Conservation (phyloP, 2,888 invertebrate genomes). For the Corythucha ciliata region DNA sequence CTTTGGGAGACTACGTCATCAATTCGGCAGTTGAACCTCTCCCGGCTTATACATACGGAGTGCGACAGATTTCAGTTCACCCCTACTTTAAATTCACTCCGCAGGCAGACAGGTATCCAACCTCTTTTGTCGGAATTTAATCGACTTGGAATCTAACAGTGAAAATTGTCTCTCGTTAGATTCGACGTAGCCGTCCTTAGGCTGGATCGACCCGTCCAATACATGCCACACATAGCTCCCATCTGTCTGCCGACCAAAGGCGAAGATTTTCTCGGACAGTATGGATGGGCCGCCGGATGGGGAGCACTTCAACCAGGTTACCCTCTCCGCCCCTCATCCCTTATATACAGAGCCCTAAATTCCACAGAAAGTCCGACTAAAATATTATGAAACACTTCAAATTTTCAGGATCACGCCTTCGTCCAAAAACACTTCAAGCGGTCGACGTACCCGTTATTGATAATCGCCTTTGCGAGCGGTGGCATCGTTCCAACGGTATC, state of each 20-base stretch:
- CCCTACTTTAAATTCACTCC: conserved; percentile 89
- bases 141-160: not conserved
- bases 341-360: too few relatives aligned
- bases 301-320: conserved; percentile 64
- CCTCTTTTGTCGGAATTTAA: not conserved
- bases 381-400: not conserved
- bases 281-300: conserved; percentile 90
- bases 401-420: conserved; percentile 70
- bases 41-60: conserved; percentile 85
- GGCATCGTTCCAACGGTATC: conserved; percentile 66
- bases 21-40: conserved; percentile 85
- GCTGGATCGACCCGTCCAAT: conserved; percentile 79
- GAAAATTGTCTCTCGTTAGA: conserved; percentile 42
- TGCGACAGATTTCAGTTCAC: conserved; percentile 80
- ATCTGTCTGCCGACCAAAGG: conserved; percentile 85
- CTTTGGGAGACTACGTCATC: conserved; percentile 85
- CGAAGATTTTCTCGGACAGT: conserved; percentile 80
- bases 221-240: conserved; percentile 82
- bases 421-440: conserved; percentile 82
- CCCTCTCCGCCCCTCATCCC: not conserved
- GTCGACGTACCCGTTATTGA: conserved; percentile 91
- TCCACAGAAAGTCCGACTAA: not conserved
- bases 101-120: conserved; percentile 43
- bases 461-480: conserved; percentile 62
- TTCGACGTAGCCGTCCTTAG: conserved; percentile 86